Percentiles rank a stretch among this genome's conserved stretches.
These are phyloP conservation scores for Mesoligia furuncula DNA, from an alignment of 2,888 invertebrate species.

Conservation along the genomic window DNA sequence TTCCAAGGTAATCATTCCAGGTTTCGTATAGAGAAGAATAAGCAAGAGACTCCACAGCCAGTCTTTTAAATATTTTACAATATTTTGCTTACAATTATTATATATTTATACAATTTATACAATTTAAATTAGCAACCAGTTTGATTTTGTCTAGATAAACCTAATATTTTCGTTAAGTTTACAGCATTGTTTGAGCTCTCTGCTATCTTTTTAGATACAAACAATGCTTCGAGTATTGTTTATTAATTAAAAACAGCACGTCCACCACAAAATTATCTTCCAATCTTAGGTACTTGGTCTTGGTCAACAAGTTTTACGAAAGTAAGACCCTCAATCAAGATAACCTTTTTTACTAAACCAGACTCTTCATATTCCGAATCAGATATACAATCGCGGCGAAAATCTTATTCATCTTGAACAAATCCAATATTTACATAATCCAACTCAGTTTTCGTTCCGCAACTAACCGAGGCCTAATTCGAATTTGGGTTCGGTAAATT, in stretches of 20 bases:
- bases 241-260: conserved; percentile 1
- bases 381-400: conserved; percentile 45
- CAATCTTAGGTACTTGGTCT: neutral
- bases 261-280: conserved; percentile 16
- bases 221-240: neutral
- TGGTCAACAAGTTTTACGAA: conserved; percentile 28
- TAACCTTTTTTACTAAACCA: conserved; percentile 45
- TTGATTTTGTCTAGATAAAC: neutral
- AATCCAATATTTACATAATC: conserved; percentile 59
- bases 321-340: conserved; percentile 16
- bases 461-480: conserved; percentile 57
- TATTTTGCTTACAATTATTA: neutral
- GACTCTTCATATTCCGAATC: conserved; percentile 38
- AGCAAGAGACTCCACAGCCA: neutral
- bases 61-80: neutral
- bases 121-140: neutral
- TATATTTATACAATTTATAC: too few species aligned
- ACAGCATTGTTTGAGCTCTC: neutral
- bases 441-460: conserved; percentile 54
- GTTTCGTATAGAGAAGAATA: neutral
- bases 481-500: conserved; percentile 53
- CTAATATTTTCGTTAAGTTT: neutral
- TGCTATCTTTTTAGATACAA: neutral
- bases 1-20: too few species aligned
- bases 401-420: conserved; percentile 53